Evolutionary conservation across 2,113 vertebrate species (phyloP), one percentile per base, ranked within the genome.

Genomic region (Sylvilagus bachmani): DNA sequence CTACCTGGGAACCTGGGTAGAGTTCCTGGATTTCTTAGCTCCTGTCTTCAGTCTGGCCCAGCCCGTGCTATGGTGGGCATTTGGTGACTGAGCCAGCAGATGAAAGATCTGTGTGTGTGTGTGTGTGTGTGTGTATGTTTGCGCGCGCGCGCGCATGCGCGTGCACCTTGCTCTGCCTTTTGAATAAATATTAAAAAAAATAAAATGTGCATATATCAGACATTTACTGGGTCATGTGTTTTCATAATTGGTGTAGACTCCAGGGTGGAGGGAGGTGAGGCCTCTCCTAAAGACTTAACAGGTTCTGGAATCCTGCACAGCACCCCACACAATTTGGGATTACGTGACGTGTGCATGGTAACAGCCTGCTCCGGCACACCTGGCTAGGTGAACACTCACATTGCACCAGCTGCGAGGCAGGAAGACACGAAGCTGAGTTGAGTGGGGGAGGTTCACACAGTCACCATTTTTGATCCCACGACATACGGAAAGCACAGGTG

Each of bases 341-440:
- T 79, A 0, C 24, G 27, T 17, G 58, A 11, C 36, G 1, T 49
- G 1, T 33, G 6, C n/a, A 5, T 1, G 2, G 31, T 21, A 36
- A 61, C 1, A 22, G 89, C 11, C 49, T 85, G 14, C n/a, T 19
- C 55, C 49, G 38, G 67, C 66, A 33, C 14, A 91, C 77, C 58
- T 19, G 22, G 10, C 53, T 0, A 21, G 29, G 55, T 89, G 64
- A 80, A 64, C 36, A 36, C 27, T 74, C 33, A 89, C 29, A 14
- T 17, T 31, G 38, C 10, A 29, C 53, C 24, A 80, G 49, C 33
- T 33, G 81, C 27, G n/a, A 49, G 64, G 16, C 31, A 25, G 12
- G 3, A 79, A 77, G 83, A 83, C 84, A 70, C 84, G 73, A 86
- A 29, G 66, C 10, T 44, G 53, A 14, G 21, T 10, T 64, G 33